Evolutionary conservation across 2,113 vertebrate species (phyloP).

Genomic region (Apodemus sylvaticus): DNA sequence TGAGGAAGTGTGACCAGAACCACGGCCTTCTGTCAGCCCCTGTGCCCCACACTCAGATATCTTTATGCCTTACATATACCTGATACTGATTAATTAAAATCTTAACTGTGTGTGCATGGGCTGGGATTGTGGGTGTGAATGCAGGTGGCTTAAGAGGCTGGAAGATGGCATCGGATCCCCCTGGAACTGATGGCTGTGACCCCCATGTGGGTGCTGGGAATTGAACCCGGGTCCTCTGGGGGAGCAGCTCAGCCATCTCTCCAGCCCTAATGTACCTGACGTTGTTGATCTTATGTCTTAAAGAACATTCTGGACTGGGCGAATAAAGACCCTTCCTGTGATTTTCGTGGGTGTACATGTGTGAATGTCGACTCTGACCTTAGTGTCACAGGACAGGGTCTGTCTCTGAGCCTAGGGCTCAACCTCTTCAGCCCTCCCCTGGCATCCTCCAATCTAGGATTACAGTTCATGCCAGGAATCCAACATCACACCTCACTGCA

Average conservation of each 20-base stretch:
- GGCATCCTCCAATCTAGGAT: background rate
- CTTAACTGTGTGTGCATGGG: background rate
- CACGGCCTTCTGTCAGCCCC: background rate
- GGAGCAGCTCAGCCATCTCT: background rate
- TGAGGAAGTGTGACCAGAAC: background rate
- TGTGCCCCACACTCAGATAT: too few relatives aligned
- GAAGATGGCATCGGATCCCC: background rate
- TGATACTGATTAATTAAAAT: background rate
- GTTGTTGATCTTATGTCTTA: background rate
- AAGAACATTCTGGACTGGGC: background rate
- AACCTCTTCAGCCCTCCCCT: background rate
- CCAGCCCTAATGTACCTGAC: too few relatives aligned
- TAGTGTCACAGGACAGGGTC: background rate
- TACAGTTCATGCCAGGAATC: background rate
- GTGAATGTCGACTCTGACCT: background rate
- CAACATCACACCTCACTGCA: background rate
- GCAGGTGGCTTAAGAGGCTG: background rate
- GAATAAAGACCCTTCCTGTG: background rate
- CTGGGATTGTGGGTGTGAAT: background rate
- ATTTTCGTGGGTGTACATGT: background rate
- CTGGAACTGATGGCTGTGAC: background rate
- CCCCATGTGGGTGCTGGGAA: background rate
- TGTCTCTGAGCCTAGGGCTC: background rate
- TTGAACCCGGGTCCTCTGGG: background rate
- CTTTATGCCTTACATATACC: background rate